Percentiles rank a stretch among this genome's conserved stretches.
These are phyloP conservation scores for Hydroisotoma schaefferi DNA, from an alignment of 2,888 invertebrate species.

Conservation along the genomic window DNA sequence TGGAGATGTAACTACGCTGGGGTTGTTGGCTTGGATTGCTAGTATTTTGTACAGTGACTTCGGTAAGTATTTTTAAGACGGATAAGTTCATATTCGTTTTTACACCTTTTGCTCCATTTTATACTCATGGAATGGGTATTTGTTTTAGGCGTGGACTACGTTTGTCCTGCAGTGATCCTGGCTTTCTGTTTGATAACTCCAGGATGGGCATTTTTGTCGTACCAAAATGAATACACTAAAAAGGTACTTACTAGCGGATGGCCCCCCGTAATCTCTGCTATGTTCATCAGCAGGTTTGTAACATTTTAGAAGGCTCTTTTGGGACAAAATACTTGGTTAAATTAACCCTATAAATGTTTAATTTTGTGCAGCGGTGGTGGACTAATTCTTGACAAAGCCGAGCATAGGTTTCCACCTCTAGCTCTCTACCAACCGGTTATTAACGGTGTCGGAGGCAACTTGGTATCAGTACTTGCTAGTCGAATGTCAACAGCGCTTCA, in stretches of 20 bases:
- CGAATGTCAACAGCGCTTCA: conserved; percentile 72
- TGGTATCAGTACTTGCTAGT: conserved; percentile 74
- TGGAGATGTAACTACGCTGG: conserved; percentile 71
- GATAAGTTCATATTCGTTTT: too few relatives aligned
- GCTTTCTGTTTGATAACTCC: conserved; percentile 65
- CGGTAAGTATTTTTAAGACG: conserved; percentile 50
- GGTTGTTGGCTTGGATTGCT: conserved; percentile 59
- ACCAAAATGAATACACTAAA: conserved; percentile 65
- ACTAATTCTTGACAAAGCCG: conserved; percentile 68
- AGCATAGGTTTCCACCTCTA: conserved; percentile 64
- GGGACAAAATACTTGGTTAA: background rate
- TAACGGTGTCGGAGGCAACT: conserved; percentile 76
- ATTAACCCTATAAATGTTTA: background rate
- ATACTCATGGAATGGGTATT: too few relatives aligned
- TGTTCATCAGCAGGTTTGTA: conserved; percentile 74
- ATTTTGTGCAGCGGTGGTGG: conserved; percentile 61
- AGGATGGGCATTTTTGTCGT: conserved; percentile 69
- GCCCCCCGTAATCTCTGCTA: conserved; percentile 74
- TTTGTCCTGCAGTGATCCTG: conserved; percentile 56
- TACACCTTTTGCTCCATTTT: too few relatives aligned
- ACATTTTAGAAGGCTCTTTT: too few relatives aligned
- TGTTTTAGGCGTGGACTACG: too few relatives aligned
- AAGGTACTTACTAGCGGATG: conserved; percentile 70
- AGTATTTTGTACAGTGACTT: conserved; percentile 60
- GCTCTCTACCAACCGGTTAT: conserved; percentile 80